phyloP scores from a whole-genome alignment of 2,888 invertebrate genomes.

The Gisinianus flammeolus region DNA sequence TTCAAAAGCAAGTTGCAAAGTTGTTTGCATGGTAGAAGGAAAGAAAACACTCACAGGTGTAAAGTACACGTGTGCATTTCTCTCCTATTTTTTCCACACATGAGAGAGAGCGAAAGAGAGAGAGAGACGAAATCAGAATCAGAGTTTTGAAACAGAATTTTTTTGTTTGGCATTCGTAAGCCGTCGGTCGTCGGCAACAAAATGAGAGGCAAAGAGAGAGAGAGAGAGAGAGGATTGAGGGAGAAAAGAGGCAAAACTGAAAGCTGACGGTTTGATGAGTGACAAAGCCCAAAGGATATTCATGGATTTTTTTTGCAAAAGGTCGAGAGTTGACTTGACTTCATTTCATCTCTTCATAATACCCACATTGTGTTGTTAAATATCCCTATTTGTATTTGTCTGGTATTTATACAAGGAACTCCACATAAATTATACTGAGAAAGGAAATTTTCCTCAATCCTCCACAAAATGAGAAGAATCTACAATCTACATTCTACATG shows the following conservation, averaged over 20 bases:
- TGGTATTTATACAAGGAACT: no score
- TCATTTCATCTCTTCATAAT: no score
- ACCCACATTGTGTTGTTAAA: no score
- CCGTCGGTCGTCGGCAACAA: no score
- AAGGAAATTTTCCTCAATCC: neutral
- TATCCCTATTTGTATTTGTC: neutral
- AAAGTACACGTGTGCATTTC: neutral
- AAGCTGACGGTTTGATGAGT: neutral
- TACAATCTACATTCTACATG: neutral
- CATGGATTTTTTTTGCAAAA: neutral
- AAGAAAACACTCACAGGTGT: neutral
- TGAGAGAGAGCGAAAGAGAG: neutral
- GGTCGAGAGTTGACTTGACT: neutral
- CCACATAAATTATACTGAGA: neutral
- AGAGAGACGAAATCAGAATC: no score
- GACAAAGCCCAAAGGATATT: neutral
- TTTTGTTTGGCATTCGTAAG: no score
- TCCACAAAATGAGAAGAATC: no score
- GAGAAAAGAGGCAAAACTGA: neutral
- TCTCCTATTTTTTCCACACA: neutral
- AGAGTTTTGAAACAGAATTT: no score
- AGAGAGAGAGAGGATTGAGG: neutral
- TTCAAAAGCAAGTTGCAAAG: neutral
- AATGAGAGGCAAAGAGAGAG: neutral
- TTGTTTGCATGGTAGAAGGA: neutral